phyloP scores from a whole-genome alignment of 2,113 vertebrate genomes.

The Salvelinus alpinus region DNA sequence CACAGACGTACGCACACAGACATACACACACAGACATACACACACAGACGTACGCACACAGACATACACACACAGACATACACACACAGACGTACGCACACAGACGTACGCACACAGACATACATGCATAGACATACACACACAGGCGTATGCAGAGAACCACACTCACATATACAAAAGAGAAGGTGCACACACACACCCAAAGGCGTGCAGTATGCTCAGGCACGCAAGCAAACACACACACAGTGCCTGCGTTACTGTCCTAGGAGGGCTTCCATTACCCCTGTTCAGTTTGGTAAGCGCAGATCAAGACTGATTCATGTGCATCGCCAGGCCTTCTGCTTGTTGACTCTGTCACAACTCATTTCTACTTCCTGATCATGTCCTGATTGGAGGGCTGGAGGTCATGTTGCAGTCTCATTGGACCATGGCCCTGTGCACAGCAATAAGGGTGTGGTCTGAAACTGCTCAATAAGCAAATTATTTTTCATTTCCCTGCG shows the following conservation, averaged over 20 bases:
- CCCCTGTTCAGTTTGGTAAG: too few relatives aligned
- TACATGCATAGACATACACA: not conserved
- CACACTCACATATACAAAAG: too few relatives aligned
- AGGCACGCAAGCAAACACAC: not conserved
- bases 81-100: not conserved
- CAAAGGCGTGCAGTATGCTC: too few relatives aligned
- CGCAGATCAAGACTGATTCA: not conserved
- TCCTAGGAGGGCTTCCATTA: too few relatives aligned
- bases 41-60: not conserved
- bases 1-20: too few relatives aligned
- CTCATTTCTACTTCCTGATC: not conserved
- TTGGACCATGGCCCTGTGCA: not conserved
- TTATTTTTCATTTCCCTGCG: not conserved
- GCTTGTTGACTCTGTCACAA: slow-evolving; percentile 4
- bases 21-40: too few relatives aligned
- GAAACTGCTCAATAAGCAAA: not conserved
- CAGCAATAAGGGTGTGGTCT: not conserved
- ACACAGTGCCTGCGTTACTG: not conserved
- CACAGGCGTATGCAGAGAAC: not conserved
- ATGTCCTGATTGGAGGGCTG: slow-evolving; percentile 3
- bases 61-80: not conserved
- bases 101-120: too few relatives aligned
- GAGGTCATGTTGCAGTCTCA: not conserved
- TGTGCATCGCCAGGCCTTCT: not conserved
- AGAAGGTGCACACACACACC: too few relatives aligned